Conservation (phyloP, 2,797 vertebrate genomes). For the Emys orbicularis region DNA sequence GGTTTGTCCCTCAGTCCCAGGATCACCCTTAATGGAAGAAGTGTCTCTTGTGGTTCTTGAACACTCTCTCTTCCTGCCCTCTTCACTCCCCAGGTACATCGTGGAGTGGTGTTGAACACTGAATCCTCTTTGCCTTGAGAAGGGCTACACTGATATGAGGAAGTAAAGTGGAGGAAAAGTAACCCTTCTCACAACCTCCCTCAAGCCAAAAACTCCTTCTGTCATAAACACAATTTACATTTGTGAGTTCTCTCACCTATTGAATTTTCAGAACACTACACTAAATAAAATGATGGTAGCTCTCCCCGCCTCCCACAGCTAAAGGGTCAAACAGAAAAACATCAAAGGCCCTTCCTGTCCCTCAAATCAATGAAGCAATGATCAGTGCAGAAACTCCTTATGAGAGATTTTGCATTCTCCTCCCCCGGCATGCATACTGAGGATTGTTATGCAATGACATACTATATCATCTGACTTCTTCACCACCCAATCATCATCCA, state of each 20-base stretch:
- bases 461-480: background rate
- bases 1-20: background rate
- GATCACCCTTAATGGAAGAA: background rate
- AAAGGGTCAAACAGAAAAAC: background rate
- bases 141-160: background rate
- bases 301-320: background rate
- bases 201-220: background rate
- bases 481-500: background rate
- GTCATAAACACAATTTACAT: background rate
- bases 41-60: background rate
- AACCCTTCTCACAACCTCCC: background rate
- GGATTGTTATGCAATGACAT: background rate
- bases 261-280: background rate
- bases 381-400: background rate
- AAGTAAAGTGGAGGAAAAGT: background rate
- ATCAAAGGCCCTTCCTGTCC: background rate
- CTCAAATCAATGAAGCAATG: background rate
- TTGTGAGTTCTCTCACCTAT: background rate
- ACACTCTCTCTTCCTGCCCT: background rate
- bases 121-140: background rate
- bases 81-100: background rate
- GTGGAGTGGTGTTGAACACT: accelerated
- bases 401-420: background rate
- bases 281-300: background rate
- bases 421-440: background rate